Conservation (phyloP, 2,888 invertebrate species). For the Perizoma flavofasciatum region DNA sequence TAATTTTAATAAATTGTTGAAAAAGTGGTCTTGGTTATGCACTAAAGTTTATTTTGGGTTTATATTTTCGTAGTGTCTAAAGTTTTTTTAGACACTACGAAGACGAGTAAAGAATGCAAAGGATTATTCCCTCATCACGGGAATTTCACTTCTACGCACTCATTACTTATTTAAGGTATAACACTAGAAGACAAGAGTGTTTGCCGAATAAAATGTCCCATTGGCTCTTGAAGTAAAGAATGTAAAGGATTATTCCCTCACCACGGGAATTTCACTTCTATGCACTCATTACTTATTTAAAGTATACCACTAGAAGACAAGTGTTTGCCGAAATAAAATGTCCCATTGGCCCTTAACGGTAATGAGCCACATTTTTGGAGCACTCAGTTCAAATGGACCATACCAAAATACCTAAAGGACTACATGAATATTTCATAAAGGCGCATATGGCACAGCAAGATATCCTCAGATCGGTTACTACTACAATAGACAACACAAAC, state of each 20-base stretch:
- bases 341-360: slow-evolving; percentile 26
- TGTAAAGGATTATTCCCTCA: too few relatives aligned
- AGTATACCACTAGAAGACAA: slow-evolving; percentile 1
- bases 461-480: background rate
- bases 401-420: slow-evolving; percentile 9
- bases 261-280: background rate
- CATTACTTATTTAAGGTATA: background rate
- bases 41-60: too few relatives aligned
- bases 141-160: background rate
- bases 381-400: slow-evolving; percentile 25
- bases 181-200: too few relatives aligned
- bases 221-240: too few relatives aligned
- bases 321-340: slow-evolving; percentile 20
- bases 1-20: too few relatives aligned
- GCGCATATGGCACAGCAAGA: background rate
- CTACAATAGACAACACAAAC: too few relatives aligned
- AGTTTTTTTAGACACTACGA: too few relatives aligned
- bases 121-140: too few relatives aligned
- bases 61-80: too few relatives aligned
- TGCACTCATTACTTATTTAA: background rate
- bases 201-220: too few relatives aligned
- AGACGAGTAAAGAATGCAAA: too few relatives aligned
- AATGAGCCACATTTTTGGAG: slow-evolving; percentile 33
- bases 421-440: slow-evolving; percentile 32
- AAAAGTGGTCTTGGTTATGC: too few relatives aligned